These are phyloP conservation scores for Cynaeus angustus DNA, from an alignment of 2,888 invertebrate genomes.

Conservation along the genomic window DNA sequence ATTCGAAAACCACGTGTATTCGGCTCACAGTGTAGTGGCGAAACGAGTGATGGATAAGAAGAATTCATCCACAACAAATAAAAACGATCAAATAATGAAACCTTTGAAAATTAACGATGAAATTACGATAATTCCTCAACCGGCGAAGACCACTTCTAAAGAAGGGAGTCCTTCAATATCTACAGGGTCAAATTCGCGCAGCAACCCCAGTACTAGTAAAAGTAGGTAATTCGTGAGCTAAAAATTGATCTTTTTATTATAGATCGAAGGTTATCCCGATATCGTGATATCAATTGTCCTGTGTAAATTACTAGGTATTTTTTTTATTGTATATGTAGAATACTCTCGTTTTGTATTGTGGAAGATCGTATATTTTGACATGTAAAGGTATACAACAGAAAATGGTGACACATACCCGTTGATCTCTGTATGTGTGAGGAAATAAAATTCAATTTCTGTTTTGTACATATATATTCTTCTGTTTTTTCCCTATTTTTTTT, in stretches of 20 bases:
- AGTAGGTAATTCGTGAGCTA: constrained; percentile 64
- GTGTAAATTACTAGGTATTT: constrained; percentile 38
- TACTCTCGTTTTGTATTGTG: constrained; percentile 32
- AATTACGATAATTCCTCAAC: constrained; percentile 92
- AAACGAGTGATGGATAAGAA: constrained; percentile 89
- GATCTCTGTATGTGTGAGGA: constrained; percentile 30
- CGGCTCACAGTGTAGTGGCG: constrained; percentile 92
- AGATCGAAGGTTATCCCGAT: constrained; percentile 26
- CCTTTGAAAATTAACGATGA: constrained; percentile 92
- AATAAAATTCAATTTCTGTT: constrained; percentile 37
- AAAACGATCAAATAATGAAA: constrained; percentile 80
- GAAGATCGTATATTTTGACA: constrained; percentile 16
- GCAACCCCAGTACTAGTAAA: constrained; percentile 66
- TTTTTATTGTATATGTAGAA: constrained; percentile 43
- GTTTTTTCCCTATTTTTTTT: constrained; percentile 22
- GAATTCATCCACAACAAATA: constrained; percentile 63
- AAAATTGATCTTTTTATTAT: constrained; percentile 3
- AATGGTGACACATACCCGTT: constrained; percentile 17
- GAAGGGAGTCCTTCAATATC: constrained; percentile 59
- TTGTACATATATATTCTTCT: constrained; percentile 20
- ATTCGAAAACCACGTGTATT: constrained; percentile 95
- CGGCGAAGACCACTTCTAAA: constrained; percentile 73
- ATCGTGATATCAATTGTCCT: constrained; percentile 46
- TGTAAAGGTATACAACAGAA: constrained; percentile 26
- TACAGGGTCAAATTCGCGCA: constrained; percentile 55